Evolutionary conservation across 2,888 invertebrate species (phyloP).

Genomic region (Lamproptera curius): DNA sequence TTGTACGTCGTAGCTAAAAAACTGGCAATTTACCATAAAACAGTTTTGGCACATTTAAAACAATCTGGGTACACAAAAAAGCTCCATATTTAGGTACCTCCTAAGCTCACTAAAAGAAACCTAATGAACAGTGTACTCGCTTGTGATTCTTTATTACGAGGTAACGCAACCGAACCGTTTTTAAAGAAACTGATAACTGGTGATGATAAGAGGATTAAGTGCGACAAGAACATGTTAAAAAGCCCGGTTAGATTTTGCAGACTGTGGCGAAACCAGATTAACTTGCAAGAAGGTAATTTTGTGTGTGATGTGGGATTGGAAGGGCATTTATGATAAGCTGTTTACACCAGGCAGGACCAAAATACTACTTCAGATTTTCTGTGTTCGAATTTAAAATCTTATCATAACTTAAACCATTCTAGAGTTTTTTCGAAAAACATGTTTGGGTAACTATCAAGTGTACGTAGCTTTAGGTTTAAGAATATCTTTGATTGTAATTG

Average conservation of each 20-base stretch:
- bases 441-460: no score
- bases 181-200: not conserved
- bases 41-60: constrained; percentile 11
- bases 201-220: not conserved
- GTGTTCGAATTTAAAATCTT: no score
- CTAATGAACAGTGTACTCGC: constrained; percentile 5
- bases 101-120: constrained; percentile 8
- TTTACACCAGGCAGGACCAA: constrained; percentile 18
- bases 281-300: not conserved
- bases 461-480: no score
- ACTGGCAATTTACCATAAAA: constrained; percentile 11
- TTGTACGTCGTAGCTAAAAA: constrained; percentile 2
- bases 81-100: constrained; percentile 6
- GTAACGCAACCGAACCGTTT: not conserved
- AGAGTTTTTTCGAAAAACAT: no score
- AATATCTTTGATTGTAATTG: no score
- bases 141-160: constrained; percentile 8
- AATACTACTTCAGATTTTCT: no score
- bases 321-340: constrained; percentile 24
- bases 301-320: constrained; percentile 24
- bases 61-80: constrained; percentile 8
- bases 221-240: not conserved
- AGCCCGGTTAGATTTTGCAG: not conserved
- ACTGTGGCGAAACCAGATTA: constrained; percentile 5
- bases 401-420: no score